These are phyloP conservation scores for Cassiopea xamachana DNA, from an alignment of 30 jellyfish, hydroid and myxozoan species.

Conservation along the genomic window DNA sequence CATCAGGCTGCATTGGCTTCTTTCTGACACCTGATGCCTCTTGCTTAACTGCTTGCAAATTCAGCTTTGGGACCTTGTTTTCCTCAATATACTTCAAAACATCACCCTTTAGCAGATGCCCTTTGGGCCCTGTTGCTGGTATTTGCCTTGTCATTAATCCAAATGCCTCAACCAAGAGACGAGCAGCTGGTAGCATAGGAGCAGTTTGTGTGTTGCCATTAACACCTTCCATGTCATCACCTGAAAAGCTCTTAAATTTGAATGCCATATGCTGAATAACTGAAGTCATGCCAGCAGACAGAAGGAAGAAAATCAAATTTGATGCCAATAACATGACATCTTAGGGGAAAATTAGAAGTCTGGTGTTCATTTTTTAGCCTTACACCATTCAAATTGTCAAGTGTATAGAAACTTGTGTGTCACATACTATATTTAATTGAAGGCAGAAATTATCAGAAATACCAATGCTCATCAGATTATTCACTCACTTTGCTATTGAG, in stretches of 20 bases:
- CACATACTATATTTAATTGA: too few relatives aligned
- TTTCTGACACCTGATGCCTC: background rate
- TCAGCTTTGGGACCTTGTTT: constrained; percentile 51
- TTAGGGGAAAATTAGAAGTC: too few relatives aligned
- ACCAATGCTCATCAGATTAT: too few relatives aligned
- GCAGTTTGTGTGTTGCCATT: background rate
- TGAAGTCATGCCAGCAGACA: background rate
- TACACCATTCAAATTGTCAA: too few relatives aligned
- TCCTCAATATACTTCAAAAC: constrained; percentile 64
- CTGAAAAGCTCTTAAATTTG: background rate
- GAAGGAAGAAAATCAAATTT: too few relatives aligned
- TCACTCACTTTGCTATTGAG: background rate
- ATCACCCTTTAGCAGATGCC: constrained; percentile 88
- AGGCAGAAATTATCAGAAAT: too few relatives aligned
- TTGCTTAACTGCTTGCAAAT: background rate
- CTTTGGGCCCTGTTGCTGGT: constrained; percentile 87
- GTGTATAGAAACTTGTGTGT: too few relatives aligned
- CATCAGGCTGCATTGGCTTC: background rate
- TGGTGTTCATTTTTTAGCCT: too few relatives aligned
- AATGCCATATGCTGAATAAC: too few relatives aligned
- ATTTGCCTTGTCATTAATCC: constrained; percentile 41
- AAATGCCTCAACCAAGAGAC: constrained; percentile 71
- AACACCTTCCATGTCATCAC: background rate
- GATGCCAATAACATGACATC: too few relatives aligned
- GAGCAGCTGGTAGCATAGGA: constrained; percentile 80